Conservation (phyloP, 1,140 invertebrate species). For the Aphaenogaster floridana region DNA sequence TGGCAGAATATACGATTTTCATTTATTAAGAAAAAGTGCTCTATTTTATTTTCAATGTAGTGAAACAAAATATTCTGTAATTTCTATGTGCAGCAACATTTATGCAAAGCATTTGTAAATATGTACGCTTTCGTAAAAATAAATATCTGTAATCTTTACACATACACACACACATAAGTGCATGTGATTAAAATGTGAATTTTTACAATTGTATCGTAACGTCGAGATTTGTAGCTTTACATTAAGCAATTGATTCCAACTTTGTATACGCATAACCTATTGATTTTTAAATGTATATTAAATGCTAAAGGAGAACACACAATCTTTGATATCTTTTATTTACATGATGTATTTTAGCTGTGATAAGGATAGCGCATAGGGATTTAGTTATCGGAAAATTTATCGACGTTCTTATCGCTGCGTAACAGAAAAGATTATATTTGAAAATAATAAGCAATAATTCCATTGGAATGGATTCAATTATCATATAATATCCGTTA, state of each 20-base stretch:
- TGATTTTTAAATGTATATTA: slow-evolving; percentile 39
- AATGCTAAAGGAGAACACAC: slow-evolving; percentile 37
- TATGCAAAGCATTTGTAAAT: slow-evolving; percentile 82
- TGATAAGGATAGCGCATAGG: slow-evolving; percentile 46
- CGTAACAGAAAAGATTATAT: slow-evolving; percentile 1
- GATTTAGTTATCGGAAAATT: background rate
- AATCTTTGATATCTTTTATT: slow-evolving; percentile 30
- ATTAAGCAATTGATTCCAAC: slow-evolving; percentile 34
- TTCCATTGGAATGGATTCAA: background rate
- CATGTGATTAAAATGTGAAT: slow-evolving; percentile 57
- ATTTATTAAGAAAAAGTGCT: slow-evolving; percentile 53
- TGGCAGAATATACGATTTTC: slow-evolving; percentile 9
- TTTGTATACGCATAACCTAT: slow-evolving; percentile 31
- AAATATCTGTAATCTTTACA: slow-evolving; percentile 76
- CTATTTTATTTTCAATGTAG: slow-evolving; percentile 57
- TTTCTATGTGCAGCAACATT: slow-evolving; percentile 71
- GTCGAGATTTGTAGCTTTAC: slow-evolving; percentile 56
- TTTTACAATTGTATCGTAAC: slow-evolving; percentile 63
- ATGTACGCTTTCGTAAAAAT: slow-evolving; percentile 81
- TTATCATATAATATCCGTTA: slow-evolving; percentile 11
- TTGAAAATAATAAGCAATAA: slow-evolving; percentile 5
- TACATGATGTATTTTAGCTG: slow-evolving; percentile 31
- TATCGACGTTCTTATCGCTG: background rate
- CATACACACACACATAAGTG: slow-evolving; percentile 28
- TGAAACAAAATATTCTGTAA: slow-evolving; percentile 63